phyloP scores from a whole-genome alignment of 2,113 vertebrate species.

The Antechinus stuartii region DNA sequence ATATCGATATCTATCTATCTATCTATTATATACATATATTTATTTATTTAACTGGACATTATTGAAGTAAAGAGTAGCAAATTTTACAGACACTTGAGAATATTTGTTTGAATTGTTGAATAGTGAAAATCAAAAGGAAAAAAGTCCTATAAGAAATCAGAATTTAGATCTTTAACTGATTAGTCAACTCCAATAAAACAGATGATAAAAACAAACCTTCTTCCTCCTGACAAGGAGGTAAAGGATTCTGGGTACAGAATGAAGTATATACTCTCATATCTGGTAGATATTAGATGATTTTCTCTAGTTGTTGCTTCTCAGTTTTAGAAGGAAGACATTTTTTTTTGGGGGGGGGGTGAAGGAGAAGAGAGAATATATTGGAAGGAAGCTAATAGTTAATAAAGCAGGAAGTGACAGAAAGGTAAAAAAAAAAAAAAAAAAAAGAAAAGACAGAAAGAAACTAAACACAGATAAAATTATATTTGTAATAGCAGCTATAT shows the following conservation, averaged over 20 bases:
- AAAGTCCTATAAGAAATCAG: not conserved
- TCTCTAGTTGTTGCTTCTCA: not conserved
- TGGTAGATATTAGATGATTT: not conserved
- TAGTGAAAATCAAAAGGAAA: not conserved
- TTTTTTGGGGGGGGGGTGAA: rapidly evolving
- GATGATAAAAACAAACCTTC: not conserved
- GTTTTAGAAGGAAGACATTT: not conserved
- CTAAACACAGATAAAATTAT: not conserved
- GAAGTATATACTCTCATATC: not conserved
- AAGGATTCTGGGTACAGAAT: not conserved
- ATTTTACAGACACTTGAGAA: not conserved
- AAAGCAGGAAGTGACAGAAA: not conserved
- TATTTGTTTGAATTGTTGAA: not conserved
- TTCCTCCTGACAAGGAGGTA: not conserved
- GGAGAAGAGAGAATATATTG: too few relatives aligned
- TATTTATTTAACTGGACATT: not conserved
- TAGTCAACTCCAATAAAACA: too few relatives aligned
- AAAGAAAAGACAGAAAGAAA: not conserved
- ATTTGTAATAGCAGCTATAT: not conserved
- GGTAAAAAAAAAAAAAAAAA: not conserved
- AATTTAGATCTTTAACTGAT: not conserved
- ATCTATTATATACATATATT: not conserved
- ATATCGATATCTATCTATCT: not conserved
- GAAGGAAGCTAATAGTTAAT: not conserved
- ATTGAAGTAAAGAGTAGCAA: not conserved